Percentiles rank a stretch among this genome's conserved stretches.
Evolutionary conservation across 2,888 invertebrate genomes (phyloP).

Genomic region (Hemistola chrysoprasaria): DNA sequence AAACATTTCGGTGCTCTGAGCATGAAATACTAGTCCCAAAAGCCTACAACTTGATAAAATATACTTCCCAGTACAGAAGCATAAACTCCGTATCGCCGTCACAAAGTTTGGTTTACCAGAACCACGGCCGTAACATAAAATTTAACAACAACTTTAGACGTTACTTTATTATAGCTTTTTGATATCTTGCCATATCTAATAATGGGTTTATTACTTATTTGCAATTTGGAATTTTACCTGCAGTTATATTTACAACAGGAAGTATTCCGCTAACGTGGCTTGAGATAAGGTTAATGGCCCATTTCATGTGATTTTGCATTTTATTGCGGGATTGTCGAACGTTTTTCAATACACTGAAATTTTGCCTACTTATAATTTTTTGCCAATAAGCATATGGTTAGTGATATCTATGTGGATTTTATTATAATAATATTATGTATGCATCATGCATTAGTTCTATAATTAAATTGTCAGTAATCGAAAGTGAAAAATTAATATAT

Average conservation of each 20-base stretch:
- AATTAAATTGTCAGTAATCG: too few species aligned
- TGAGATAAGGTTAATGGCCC: constrained; percentile 27
- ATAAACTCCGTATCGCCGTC: constrained; percentile 58
- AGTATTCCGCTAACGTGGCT: constrained; percentile 24
- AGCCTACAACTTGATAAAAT: constrained; percentile 6
- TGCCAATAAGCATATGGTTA: too few species aligned
- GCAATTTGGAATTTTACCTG: constrained; percentile 57
- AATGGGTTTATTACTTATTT: constrained; percentile 69
- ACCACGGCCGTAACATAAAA: constrained; percentile 72
- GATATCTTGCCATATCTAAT: constrained; percentile 70
- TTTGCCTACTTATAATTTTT: too few species aligned
- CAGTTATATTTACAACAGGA: constrained; percentile 38
- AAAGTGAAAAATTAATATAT: too few species aligned
- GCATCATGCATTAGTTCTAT: too few species aligned
- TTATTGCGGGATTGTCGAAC: constrained; percentile 10
- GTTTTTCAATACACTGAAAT: background rate
- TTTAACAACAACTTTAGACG: constrained; percentile 76
- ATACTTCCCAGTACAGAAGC: constrained; percentile 41
- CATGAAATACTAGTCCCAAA: background rate
- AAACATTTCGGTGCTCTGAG: too few species aligned
- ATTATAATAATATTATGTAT: too few species aligned
- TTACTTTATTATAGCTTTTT: constrained; percentile 70
- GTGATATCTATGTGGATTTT: too few species aligned
- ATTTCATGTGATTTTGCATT: constrained; percentile 9
- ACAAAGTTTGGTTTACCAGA: constrained; percentile 65